phyloP scores from a whole-genome alignment of 1,140 invertebrate species.

The Sycobia sp. region DNA sequence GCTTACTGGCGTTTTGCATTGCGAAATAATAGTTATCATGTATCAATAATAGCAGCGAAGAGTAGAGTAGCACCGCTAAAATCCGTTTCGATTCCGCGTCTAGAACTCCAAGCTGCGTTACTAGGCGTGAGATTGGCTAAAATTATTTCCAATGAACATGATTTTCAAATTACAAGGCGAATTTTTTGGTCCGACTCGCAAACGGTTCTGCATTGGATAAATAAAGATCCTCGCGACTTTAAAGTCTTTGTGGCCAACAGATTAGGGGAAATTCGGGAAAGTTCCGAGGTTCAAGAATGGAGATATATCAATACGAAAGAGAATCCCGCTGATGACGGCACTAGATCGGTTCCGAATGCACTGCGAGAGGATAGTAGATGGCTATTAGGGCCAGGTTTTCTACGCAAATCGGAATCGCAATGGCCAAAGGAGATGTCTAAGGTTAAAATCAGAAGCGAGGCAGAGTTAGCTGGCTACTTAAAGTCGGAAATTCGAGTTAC shows the following conservation, averaged over 20 bases:
- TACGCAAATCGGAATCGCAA: neutral
- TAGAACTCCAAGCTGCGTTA: neutral
- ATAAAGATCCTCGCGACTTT: neutral
- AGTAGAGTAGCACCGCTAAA: neutral
- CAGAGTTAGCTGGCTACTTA: neutral
- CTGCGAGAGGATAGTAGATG: neutral
- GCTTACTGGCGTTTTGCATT: constrained; percentile 10
- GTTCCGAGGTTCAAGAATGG: neutral
- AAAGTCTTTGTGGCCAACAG: constrained; percentile 4
- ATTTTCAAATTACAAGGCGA: neutral
- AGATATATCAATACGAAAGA: neutral
- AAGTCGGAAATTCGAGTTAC: neutral
- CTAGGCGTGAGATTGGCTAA: neutral
- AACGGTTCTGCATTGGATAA: constrained; percentile 17
- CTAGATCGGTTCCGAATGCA: neutral
- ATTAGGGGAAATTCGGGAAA: constrained; percentile 3
- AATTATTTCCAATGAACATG: neutral
- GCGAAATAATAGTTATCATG: neutral
- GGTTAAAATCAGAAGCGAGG: neutral
- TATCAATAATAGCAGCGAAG: neutral
- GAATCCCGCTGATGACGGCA: constrained; percentile 13
- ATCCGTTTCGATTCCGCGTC: too few species aligned
- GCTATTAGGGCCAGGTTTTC: neutral
- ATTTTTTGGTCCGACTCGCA: constrained; percentile 4
- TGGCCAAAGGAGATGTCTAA: neutral